Evolutionary conservation across 2,888 invertebrate genomes (phyloP).

Genomic region (Zaprionus lineosus): DNA sequence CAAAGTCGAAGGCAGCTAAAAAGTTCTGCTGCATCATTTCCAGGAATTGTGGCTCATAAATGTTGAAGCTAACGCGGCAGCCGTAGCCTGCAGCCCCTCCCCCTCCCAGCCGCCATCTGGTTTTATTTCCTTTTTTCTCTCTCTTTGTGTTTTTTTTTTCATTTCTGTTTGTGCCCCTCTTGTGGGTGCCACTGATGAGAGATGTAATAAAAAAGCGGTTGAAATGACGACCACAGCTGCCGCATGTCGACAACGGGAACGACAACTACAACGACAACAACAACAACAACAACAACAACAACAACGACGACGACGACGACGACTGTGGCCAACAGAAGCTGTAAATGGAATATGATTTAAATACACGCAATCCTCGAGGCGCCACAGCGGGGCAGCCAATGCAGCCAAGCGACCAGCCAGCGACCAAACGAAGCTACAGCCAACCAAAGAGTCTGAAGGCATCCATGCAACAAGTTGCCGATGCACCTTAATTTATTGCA

Average conservation of each 20-base stretch:
- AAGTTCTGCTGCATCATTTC: constrained; percentile 37
- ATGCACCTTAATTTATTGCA: constrained; percentile 54
- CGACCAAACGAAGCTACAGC: too few relatives aligned
- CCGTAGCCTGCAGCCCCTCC: neutral
- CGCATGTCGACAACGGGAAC: constrained; percentile 2
- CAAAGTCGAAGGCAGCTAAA: neutral
- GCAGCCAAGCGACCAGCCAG: neutral
- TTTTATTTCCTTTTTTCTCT: neutral
- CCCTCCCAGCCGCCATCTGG: too few relatives aligned
- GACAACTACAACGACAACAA: neutral
- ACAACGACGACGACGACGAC: neutral
- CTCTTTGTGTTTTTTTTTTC: neutral
- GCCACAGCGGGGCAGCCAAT: constrained; percentile 43
- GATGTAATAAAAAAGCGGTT: neutral
- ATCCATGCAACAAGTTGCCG: too few relatives aligned
- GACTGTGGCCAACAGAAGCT: constrained; percentile 54
- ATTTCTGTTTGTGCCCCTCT: neutral
- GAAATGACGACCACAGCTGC: neutral
- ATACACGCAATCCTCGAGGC: constrained; percentile 62
- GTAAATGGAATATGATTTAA: constrained; percentile 62
- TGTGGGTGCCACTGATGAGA: constrained; percentile 13
- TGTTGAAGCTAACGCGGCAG: constrained; percentile 2
- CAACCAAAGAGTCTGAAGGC: too few relatives aligned
- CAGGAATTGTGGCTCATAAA: constrained; percentile 36
- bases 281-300: neutral